These are phyloP conservation scores for Epinephelus coioides DNA, from an alignment of 2,797 vertebrate genomes.

Conservation along the genomic window DNA sequence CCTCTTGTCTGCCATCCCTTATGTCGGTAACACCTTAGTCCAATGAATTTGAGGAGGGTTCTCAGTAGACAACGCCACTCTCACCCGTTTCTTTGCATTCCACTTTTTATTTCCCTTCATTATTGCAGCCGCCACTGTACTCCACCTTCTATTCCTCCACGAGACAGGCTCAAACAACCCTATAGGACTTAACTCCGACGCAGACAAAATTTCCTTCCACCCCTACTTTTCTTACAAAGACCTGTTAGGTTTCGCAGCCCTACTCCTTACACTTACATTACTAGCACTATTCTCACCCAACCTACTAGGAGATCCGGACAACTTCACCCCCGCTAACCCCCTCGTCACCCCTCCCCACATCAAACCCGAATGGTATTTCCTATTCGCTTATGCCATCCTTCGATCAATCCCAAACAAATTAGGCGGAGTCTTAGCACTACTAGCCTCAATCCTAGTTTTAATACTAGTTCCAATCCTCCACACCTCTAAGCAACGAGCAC, in stretches of 20 bases:
- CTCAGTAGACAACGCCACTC: constrained; percentile 69
- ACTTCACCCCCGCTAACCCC: constrained; percentile 69
- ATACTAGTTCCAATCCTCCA: constrained; percentile 31
- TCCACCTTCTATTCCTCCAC: constrained; percentile 60
- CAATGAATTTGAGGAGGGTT: constrained; percentile 76
- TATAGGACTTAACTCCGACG: rapidly evolving
- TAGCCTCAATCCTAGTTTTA: constrained; percentile 16
- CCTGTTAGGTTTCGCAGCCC: rapidly evolving
- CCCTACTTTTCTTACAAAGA: constrained; percentile 72
- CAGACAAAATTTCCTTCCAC: constrained; percentile 73
- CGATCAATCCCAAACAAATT: constrained; percentile 59
- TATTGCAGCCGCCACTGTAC: rapidly evolving
- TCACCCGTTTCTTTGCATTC: constrained; percentile 68
- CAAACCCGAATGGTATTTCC: constrained; percentile 73
- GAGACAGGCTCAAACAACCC: constrained; percentile 73
- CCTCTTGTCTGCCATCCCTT: constrained; percentile 20
- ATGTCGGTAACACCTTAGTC: rapidly evolving
- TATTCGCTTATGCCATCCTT: constrained; percentile 64
- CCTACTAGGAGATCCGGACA: constrained; percentile 70
- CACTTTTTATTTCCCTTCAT: constrained; percentile 61
- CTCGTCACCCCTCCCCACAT: constrained; percentile 19
- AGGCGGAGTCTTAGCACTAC: constrained; percentile 7
- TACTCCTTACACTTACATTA: rapidly evolving
- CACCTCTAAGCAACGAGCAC: constrained; percentile 53
- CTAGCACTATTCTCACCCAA: constrained; percentile 46